These are phyloP conservation scores for Plemyria rubiginata DNA, from an alignment of 2,888 invertebrate genomes.

Conservation along the genomic window DNA sequence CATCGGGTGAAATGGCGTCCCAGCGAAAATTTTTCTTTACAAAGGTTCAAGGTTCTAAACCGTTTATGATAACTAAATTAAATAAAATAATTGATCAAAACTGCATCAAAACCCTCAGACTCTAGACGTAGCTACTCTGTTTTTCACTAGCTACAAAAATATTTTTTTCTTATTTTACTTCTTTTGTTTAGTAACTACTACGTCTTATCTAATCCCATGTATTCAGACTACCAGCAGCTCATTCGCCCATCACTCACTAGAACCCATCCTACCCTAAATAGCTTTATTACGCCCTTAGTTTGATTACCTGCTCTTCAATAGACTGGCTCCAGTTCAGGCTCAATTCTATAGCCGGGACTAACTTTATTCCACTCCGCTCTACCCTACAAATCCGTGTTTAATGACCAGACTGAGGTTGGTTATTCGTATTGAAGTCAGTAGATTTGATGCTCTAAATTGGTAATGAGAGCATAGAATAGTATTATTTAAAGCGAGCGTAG, in stretches of 20 bases:
- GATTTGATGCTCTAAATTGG: slow-evolving; percentile 28
- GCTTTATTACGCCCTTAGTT: slow-evolving; percentile 56
- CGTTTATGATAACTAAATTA: too few relatives aligned
- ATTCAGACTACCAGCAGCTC: slow-evolving; percentile 6
- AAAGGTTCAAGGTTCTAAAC: too few relatives aligned
- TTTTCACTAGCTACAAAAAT: too few relatives aligned
- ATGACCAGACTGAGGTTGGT: slow-evolving; percentile 63
- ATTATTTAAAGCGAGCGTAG: too few relatives aligned
- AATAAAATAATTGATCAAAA: too few relatives aligned
- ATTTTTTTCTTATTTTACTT: too few relatives aligned
- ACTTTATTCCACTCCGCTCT: slow-evolving; percentile 78
- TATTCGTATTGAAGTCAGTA: slow-evolving; percentile 6
- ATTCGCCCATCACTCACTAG: slow-evolving; percentile 15
- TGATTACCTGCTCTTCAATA: slow-evolving; percentile 65
- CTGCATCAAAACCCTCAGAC: too few relatives aligned
- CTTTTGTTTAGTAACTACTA: too few relatives aligned
- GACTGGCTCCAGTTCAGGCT: slow-evolving; percentile 15
- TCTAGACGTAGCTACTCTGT: too few relatives aligned
- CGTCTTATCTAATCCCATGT: neutral
- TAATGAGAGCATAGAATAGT: too few relatives aligned
- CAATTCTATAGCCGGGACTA: slow-evolving; percentile 53
- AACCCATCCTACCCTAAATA: slow-evolving; percentile 17
- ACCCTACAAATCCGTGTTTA: slow-evolving; percentile 83
- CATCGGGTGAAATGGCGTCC: too few relatives aligned
- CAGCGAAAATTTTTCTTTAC: too few relatives aligned